phyloP scores from a whole-genome alignment of 2,113 vertebrate genomes.

The Poeciliopsis retropinna region DNA sequence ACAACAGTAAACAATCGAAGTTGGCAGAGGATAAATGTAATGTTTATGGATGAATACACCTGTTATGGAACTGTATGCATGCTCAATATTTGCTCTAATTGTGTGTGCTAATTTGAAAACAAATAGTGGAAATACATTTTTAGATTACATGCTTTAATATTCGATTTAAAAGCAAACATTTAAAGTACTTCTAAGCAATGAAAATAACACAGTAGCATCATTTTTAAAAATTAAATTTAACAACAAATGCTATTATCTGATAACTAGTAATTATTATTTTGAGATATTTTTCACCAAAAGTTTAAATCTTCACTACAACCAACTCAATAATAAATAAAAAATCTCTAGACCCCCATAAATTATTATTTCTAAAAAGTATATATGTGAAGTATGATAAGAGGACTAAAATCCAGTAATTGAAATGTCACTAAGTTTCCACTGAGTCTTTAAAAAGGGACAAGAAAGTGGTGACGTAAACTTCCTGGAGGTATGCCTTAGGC shows the following conservation, averaged over 20 bases:
- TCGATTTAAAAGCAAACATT: neutral
- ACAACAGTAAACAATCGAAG: constrained; percentile 55
- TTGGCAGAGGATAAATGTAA: constrained; percentile 43
- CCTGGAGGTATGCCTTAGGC: constrained; percentile 31
- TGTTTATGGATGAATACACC: constrained; percentile 66
- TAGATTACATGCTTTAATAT: constrained; percentile 9
- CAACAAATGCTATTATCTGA: neutral
- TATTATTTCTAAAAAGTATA: neutral
- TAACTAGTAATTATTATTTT: neutral
- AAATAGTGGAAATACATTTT: constrained; percentile 10
- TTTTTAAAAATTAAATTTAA: too few relatives aligned
- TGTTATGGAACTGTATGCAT: constrained; percentile 27
- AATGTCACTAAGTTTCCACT: constrained; percentile 16
- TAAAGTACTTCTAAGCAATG: too few relatives aligned
- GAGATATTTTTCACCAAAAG: neutral
- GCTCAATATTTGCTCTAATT: constrained; percentile 25
- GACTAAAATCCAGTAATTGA: constrained; percentile 10
- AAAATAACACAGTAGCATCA: too few relatives aligned
- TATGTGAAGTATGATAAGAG: neutral
- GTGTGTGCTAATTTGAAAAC: constrained; percentile 5
- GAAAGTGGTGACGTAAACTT: constrained; percentile 8
- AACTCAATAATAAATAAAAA: neutral
- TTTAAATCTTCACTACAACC: neutral
- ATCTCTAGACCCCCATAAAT: neutral
- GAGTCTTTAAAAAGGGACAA: constrained; percentile 20